A percentile compares a stretch with the other conserved stretches of the same genome.
Conservation (phyloP, 2,113 vertebrate species). For the Melozone crissalis region DNA sequence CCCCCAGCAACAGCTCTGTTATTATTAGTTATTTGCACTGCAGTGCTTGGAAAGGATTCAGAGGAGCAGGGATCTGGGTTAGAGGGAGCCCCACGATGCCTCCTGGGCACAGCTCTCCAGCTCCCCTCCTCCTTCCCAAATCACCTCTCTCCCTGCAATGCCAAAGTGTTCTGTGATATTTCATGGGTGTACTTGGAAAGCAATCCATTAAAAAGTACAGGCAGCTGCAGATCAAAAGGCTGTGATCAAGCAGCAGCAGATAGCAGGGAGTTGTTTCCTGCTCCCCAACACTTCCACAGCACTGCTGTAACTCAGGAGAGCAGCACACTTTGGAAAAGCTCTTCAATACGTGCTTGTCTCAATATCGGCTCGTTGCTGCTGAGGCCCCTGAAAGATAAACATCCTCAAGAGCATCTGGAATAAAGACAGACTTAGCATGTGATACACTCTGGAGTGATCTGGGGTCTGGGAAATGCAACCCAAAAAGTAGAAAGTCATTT, state of each 20-base stretch:
- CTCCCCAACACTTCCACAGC: neutral
- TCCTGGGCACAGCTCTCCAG: neutral
- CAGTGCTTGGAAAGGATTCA: neutral
- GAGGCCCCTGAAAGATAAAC: neutral
- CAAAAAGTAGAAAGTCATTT: neutral
- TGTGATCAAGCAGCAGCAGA: neutral
- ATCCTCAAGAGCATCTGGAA: neutral
- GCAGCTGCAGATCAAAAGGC: neutral
- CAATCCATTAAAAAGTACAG: neutral
- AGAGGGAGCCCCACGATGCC: rapidly evolving
- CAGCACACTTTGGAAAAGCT: neutral
- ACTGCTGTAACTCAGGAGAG: neutral
- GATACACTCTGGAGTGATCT: neutral
- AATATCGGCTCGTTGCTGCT: rapidly evolving
- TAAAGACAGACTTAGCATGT: neutral
- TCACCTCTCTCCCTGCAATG: rapidly evolving
- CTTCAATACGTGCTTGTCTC: rapidly evolving
- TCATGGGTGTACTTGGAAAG: rapidly evolving
- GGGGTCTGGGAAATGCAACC: neutral
- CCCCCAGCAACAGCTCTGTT: neutral
- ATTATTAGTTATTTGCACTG: conserved; percentile 5
- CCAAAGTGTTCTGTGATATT: rapidly evolving
- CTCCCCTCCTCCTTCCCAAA: neutral
- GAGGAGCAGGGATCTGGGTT: neutral
- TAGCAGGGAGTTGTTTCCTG: neutral